Conservation (phyloP, 2,888 invertebrate species). For the Phymatocera aterrima region DNA sequence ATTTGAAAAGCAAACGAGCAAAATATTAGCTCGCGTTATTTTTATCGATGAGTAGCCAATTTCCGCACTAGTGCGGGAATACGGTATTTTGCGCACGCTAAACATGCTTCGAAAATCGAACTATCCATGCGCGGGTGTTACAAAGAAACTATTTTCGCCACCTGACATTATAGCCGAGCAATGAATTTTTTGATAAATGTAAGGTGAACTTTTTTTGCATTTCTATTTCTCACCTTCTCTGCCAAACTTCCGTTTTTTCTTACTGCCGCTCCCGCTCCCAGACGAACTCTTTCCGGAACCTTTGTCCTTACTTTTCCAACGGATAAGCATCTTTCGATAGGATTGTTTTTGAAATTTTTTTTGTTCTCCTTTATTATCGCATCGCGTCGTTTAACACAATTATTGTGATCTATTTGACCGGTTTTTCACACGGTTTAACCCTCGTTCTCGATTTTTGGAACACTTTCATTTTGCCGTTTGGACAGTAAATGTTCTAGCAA, state of each 20-base stretch:
- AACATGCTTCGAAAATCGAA: background rate
- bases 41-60: no score
- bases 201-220: background rate
- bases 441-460: background rate
- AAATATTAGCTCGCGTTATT: no score
- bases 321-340: conserved; percentile 81
- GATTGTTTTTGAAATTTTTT: background rate
- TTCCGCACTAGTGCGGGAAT: no score
- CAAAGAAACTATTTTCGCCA: no score
- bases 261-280: conserved; percentile 77
- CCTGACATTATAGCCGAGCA: no score
- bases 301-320: conserved; percentile 92
- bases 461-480: conserved; percentile 12
- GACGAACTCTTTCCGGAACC: conserved; percentile 81
- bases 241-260: conserved; percentile 89
- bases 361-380: background rate
- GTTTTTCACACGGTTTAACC: background rate
- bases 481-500: background rate
- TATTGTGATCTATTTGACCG: background rate
- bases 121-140: no score
- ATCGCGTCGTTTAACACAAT: background rate
- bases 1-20: no score
- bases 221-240: conserved; percentile 79
- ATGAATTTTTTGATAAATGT: no score
- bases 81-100: background rate